phyloP scores from a whole-genome alignment of 2,113 vertebrate species.

The Falco punctatus region DNA sequence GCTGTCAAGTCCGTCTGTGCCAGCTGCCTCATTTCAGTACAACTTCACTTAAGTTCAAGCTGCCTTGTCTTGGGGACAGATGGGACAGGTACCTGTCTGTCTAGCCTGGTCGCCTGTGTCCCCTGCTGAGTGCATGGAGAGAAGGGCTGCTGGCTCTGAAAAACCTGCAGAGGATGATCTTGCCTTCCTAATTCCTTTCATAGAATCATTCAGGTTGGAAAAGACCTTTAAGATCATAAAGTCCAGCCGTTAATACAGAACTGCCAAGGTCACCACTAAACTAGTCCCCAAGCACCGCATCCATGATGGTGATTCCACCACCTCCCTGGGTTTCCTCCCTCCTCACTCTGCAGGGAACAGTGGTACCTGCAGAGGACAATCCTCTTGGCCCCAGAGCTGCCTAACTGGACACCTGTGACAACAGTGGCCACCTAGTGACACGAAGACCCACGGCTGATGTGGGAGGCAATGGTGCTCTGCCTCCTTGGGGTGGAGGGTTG shows the following conservation, averaged over 20 bases:
- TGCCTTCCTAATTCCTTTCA: neutral
- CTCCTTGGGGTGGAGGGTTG: neutral
- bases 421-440: neutral
- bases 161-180: neutral
- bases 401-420: fast-evolving
- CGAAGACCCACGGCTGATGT: neutral
- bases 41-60: neutral
- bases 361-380: neutral
- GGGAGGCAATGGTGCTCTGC: neutral
- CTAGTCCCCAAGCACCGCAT: no score
- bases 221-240: no score
- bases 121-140: neutral
- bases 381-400: neutral
- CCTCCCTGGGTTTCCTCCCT: no score
- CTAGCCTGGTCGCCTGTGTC: neutral
- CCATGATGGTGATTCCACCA: no score
- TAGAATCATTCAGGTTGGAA: no score
- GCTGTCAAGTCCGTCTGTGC: neutral
- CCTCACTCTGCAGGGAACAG: neutral
- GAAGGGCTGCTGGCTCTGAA: neutral
- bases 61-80: neutral
- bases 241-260: no score
- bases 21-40: neutral
- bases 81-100: neutral
- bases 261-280: no score